Base-by-base conservation (phyloP, 2,888 invertebrate genomes). In the Tanypteryx hageni region DNA sequence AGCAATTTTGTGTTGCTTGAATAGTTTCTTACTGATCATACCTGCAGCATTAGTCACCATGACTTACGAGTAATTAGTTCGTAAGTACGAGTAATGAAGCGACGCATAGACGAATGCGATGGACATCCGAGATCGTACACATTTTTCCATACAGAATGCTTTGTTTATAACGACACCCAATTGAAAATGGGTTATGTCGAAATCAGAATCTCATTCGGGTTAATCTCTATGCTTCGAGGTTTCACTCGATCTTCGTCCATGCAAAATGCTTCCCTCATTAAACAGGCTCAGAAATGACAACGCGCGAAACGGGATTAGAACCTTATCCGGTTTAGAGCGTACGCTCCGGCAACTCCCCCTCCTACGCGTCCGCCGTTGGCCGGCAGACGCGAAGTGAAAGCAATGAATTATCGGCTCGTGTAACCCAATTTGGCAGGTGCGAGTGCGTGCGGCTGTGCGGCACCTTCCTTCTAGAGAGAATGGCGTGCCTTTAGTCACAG, bases 371-470 rank as follows among this genome's bases (percentile, higher is more conserved):
- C 16, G 58, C 27, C 18, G 68, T 18, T 58, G 31, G 22, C 27
- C 22, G 27, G 61, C 18, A 61, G 61, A 64, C 61, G 27, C 86
- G 61, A 31, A 64, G 86, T 61, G 89, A 89, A 89, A 64, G 61
- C 89, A n/a, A 68, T 89, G 89, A 68, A 68, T 89, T 61, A 89
- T 89, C 64, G 89, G 64, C 44, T 61, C 86, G 22, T 64, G 18
- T 68, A 64, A 64, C 89, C 89, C 68, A 89, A 89, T 89, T 89
- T 89, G 89, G 89, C 89, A 89, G 89, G 89, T 89, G 89, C n/a
- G 18, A n/a, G 44, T 57, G n/a, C 58, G 8, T 31, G 8, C 56
- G 56, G 56, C 18, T 44, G 57, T 61, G 86, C 86, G 86, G n/a
- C 61, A 64, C 86, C 44, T 89, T 27, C 89, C 89, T n/a, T 44